Base-by-base conservation (phyloP, 2,797 vertebrate genomes). In the Typhlichthys eigenmanni region DNA sequence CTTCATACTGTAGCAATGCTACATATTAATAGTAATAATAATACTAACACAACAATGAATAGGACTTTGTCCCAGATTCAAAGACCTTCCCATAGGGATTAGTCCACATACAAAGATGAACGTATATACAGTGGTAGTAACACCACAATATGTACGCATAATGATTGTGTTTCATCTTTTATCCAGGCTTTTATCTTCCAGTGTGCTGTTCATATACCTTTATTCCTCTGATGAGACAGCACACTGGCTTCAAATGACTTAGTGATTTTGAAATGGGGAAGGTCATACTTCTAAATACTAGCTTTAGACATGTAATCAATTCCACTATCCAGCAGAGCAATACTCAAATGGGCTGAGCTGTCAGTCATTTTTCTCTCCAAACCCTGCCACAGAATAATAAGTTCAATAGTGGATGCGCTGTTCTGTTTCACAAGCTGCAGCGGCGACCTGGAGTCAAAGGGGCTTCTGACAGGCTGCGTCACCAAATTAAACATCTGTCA, bases 281-380 rank as follows among this genome's bases (percentile, higher is more conserved):
- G 74, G 80, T 80, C 76, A 80, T 68, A 70, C 53, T 45, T 79
- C 61, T 67, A 72, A 77, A 75, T 65, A 68, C 64, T 58, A 48
- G 46, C 57, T 45, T 69, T n/a, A 60, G 75, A 85, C 69, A 29
- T 79, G 75, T 78, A 83, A 86, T 83, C 84, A 81, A 86, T 89
- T 53, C 59, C 49, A 34, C 55, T 62, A 65, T 79, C 64, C 75
- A 80, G 65, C 76, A 10, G 48, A 69, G 69, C 49, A 48, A 67
- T 73, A 73, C 43, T 79, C 76, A 60, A 79, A 85, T 82, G 67
- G 70, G 71, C 63, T 69, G 58, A 70, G 65, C 62, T 75, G 72
- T 82, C 80, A 79, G 19, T 85, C 79, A 78, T 66, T 70, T 56
- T 56, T 61, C 54, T 58, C 32, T 66, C 11, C 6, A 58, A 29